phyloP scores from a whole-genome alignment of 2,797 vertebrate species.

The Podarcis siculus region DNA sequence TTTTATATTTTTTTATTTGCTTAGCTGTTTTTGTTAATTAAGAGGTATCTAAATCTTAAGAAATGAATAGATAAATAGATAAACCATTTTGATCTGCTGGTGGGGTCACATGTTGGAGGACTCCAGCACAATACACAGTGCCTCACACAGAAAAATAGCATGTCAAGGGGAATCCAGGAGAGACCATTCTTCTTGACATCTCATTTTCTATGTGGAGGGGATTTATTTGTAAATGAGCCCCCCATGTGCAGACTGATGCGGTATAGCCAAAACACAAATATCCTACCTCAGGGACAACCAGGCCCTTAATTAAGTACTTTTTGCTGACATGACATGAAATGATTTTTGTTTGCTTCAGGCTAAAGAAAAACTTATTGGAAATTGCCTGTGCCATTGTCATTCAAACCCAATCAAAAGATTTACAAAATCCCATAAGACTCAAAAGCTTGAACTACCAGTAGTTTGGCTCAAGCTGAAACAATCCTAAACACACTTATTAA shows the following conservation, averaged over 20 bases:
- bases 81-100: background rate
- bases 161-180: background rate
- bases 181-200: background rate
- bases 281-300: background rate
- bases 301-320: background rate
- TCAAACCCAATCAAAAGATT: background rate
- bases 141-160: background rate
- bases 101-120: background rate
- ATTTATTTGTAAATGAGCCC: background rate
- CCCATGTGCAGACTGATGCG: background rate
- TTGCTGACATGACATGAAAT: constrained; percentile 19
- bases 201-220: background rate
- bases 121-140: background rate
- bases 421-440: background rate
- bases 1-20: no score
- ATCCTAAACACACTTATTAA: background rate
- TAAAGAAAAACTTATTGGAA: background rate
- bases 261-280: no score
- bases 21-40: no score
- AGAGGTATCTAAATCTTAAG: no score
- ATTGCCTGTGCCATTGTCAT: no score
- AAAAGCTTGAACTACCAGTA: background rate
- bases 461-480: background rate
- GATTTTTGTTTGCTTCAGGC: constrained; percentile 30
- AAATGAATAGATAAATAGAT: no score